Conservation (phyloP, 1,140 invertebrate species). For the Brachystomella parvula region DNA sequence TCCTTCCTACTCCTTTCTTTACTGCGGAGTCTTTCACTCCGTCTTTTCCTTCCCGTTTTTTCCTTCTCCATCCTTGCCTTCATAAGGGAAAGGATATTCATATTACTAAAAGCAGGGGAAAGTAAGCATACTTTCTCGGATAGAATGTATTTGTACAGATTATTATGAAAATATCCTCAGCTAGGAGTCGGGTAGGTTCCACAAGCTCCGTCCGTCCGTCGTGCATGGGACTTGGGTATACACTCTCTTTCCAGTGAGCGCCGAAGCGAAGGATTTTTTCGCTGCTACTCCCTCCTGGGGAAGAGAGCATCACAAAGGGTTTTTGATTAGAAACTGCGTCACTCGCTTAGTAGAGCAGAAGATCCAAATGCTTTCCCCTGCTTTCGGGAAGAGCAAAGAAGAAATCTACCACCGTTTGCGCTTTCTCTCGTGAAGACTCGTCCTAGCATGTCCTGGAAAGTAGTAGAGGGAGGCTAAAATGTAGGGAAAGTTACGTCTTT, state of each 20-base stretch:
- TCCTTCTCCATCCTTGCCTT: not conserved
- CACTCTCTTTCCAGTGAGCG: too few relatives aligned
- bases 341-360: conserved; percentile 7
- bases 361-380: not conserved
- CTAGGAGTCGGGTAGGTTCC: not conserved
- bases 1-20: not conserved
- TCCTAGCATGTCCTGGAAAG: not conserved
- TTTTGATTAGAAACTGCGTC: not conserved
- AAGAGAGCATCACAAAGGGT: too few relatives aligned
- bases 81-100: too few relatives aligned
- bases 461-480: not conserved
- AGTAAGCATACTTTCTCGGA: not conserved
- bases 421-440: not conserved
- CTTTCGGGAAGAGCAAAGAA: not conserved
- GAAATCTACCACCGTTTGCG: conserved; percentile 6
- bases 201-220: not conserved
- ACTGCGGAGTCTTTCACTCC: not conserved
- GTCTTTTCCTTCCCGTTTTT: not conserved
- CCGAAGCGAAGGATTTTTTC: not conserved
- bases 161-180: too few relatives aligned
- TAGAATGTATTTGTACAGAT: not conserved
- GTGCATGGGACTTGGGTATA: too few relatives aligned
- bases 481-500: not conserved
- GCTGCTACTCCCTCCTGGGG: not conserved
- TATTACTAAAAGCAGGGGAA: too few relatives aligned